Evolutionary conservation across 2,888 invertebrate species (phyloP), one percentile per base, ranked within the genome.

Genomic region (Cheilosia variabilis): DNA sequence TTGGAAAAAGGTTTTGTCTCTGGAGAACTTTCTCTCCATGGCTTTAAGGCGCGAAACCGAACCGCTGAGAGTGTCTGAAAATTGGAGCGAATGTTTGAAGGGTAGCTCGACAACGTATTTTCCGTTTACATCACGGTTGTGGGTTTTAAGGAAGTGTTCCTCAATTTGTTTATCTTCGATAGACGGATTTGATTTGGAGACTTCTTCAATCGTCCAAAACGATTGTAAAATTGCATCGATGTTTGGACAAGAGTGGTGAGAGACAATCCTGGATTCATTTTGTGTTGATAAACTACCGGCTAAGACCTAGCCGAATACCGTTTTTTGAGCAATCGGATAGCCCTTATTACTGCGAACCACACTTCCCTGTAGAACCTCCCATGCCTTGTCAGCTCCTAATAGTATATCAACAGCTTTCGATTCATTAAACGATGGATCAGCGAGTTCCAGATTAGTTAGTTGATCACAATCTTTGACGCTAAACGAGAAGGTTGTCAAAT

Each of bases 41-140:
- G 22, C 6, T 24, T 41, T 41, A 10, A 58, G 41, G 13, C 58
- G 37, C 2, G 57, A 57, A 19, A 57, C 57, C 10, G 58, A n/a
- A n/a, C n/a, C n/a, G n/a, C n/a, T 58, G 5, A 58, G 17, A 19
- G 37, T 37, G 15, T 9, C 17, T 17, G 34, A 9, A 7, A 57
- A 57, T 15, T n/a, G 19, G 1, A 37, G 57, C 10, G 6, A 34
- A 5, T 10, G 2, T 41, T 58, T 41, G 17, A 57, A 58, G 22
- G 41, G 58, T 5, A 43, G 41, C 19, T 50, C 50, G 19, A 50
- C 22, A 50, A 50, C n/a, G 19, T 47, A 47, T 47, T 47, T 47
- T 19, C 47, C 47, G 7, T 17, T 47, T 47, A 19, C 4, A 19
- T 47, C 47, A 47, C 7, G 47, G 7, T 9, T 19, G 3, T 47